Evolutionary conservation across 1,140 invertebrate species (phyloP).

Genomic region (Apocrypta bakeri): DNA sequence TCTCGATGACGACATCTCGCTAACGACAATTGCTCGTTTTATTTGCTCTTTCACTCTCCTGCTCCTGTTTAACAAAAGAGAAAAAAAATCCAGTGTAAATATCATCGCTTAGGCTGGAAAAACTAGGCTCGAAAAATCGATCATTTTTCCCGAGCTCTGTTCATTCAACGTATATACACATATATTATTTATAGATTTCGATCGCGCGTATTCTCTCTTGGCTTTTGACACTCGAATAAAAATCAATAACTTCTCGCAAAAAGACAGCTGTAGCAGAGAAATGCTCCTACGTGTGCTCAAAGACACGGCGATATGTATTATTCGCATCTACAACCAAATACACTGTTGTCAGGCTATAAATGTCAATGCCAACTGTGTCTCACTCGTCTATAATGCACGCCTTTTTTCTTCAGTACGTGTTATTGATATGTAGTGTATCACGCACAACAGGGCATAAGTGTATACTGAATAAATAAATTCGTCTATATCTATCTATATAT

Average conservation of each 20-base stretch:
- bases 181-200: background rate
- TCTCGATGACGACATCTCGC: background rate
- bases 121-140: background rate
- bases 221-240: too few species aligned
- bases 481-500: too few species aligned
- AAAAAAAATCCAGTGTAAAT: background rate
- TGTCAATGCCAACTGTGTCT: too few species aligned
- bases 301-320: too few species aligned
- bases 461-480: too few species aligned
- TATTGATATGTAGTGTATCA: too few species aligned
- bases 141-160: background rate
- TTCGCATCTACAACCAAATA: too few species aligned
- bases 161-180: background rate
- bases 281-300: too few species aligned
- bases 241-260: background rate
- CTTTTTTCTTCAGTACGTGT: too few species aligned
- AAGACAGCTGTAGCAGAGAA: background rate
- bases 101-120: background rate
- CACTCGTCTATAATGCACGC: too few species aligned
- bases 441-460: too few species aligned
- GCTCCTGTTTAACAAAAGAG: background rate
- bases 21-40: background rate
- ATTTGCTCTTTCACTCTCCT: background rate
- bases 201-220: background rate
- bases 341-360: too few species aligned